Evolutionary conservation across 2,888 invertebrate species (phyloP).

Genomic region (Crematogaster levior): DNA sequence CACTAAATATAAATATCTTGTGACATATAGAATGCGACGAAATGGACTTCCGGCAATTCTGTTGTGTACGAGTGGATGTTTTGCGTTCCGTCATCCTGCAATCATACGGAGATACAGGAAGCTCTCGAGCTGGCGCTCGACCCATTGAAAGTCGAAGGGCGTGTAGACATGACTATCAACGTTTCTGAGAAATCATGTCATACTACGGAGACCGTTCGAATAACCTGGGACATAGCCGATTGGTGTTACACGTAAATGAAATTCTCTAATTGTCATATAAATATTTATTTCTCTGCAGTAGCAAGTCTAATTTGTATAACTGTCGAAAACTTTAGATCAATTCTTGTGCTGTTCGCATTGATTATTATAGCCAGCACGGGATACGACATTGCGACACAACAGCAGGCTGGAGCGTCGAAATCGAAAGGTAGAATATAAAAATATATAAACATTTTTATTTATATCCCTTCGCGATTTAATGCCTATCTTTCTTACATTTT

Average conservation of each 20-base stretch:
- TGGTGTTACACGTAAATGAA: constrained; percentile 79
- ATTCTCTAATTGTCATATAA: constrained; percentile 2
- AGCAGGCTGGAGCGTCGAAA: constrained; percentile 24
- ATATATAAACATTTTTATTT: background rate
- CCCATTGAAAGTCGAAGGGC: constrained; percentile 75
- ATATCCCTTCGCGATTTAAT: background rate
- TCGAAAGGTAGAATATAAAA: constrained; percentile 29
- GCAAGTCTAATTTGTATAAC: background rate
- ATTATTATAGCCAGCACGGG: constrained; percentile 76
- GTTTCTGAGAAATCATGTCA: constrained; percentile 76
- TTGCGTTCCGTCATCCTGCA: constrained; percentile 83
- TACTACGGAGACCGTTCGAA: constrained; percentile 69
- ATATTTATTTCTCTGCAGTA: background rate
- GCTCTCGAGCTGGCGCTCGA: constrained; percentile 76
- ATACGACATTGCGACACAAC: constrained; percentile 77
- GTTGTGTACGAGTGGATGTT: constrained; percentile 78
- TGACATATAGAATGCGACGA: constrained; percentile 54
- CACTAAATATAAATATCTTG: background rate
- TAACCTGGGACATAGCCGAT: constrained; percentile 73
- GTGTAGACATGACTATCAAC: constrained; percentile 75
- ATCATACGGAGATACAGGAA: constrained; percentile 75
- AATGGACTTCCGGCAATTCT: constrained; percentile 59
- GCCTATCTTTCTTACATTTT: background rate
- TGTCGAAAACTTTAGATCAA: constrained; percentile 57
- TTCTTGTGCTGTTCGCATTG: constrained; percentile 73